These are phyloP conservation scores for Neuroterus valhalla DNA, from an alignment of 1,140 invertebrate species.

Conservation along the genomic window DNA sequence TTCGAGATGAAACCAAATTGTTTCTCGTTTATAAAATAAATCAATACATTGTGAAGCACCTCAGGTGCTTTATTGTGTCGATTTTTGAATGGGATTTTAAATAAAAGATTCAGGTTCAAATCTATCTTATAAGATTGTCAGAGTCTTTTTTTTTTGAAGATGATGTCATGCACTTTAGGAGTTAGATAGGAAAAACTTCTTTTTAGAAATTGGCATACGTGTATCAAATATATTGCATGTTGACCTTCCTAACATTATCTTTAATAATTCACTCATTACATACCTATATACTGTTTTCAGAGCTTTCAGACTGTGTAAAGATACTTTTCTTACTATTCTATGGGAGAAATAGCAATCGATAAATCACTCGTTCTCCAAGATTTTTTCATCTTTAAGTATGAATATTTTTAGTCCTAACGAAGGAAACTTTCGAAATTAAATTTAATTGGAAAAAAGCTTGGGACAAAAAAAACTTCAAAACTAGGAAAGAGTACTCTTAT, in stretches of 20 bases:
- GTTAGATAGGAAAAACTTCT: background rate
- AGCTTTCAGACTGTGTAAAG: slow-evolving; percentile 28
- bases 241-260: slow-evolving; percentile 13
- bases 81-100: too few relatives aligned
- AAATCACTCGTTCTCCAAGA: background rate
- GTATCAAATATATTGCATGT: slow-evolving; percentile 11
- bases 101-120: too few relatives aligned
- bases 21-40: too few relatives aligned
- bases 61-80: too few relatives aligned
- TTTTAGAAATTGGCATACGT: slow-evolving; percentile 2
- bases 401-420: background rate
- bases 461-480: too few relatives aligned
- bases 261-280: slow-evolving; percentile 46
- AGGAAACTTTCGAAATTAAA: background rate
- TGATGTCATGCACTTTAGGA: background rate
- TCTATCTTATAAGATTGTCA: too few relatives aligned
- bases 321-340: background rate
- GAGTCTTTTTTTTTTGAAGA: too few relatives aligned
- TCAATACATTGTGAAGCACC: too few relatives aligned
- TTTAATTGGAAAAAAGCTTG: too few relatives aligned
- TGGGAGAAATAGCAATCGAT: background rate
- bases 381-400: background rate
- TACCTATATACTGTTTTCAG: background rate
- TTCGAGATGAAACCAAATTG: too few relatives aligned
- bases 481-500: too few relatives aligned